Conservation (phyloP, 2,888 invertebrate genomes). For the Dorcus parallelipipedus region DNA sequence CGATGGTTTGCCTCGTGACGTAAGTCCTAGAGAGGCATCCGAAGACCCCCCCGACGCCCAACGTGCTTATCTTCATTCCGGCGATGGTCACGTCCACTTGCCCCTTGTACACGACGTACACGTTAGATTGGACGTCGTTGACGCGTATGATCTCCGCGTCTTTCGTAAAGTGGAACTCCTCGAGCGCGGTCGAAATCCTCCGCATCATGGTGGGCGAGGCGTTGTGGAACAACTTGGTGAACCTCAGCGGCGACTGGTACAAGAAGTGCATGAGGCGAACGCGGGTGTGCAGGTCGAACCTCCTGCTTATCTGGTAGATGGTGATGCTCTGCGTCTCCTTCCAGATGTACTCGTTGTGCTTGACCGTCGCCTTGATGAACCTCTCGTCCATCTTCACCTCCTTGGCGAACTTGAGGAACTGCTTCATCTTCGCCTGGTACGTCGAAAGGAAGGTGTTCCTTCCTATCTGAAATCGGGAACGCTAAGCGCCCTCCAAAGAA, state of each 20-base stretch:
- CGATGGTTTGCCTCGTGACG: constrained; percentile 15
- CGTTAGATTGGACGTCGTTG: constrained; percentile 29
- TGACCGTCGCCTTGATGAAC: constrained; percentile 22
- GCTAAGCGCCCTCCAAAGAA: neutral
- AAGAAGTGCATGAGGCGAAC: constrained; percentile 8
- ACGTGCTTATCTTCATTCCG: constrained; percentile 3
- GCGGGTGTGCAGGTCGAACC: constrained; percentile 8
- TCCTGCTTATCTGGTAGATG: constrained; percentile 7
- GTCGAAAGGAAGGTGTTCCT: constrained; percentile 24
- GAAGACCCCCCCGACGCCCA: constrained; percentile 13
- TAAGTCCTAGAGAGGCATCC: constrained; percentile 8
- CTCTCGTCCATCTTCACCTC: constrained; percentile 22
- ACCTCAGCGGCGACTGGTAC: constrained; percentile 7
- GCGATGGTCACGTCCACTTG: constrained; percentile 7
- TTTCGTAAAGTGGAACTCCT: constrained; percentile 23
- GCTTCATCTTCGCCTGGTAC: constrained; percentile 23
- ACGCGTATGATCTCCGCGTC: constrained; percentile 29
- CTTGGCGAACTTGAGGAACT: constrained; percentile 26
- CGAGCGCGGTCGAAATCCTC: constrained; percentile 2
- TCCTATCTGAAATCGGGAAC: constrained; percentile 21
- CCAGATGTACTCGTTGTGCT: constrained; percentile 28
- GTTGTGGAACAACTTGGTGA: constrained; percentile 8
- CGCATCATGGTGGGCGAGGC: constrained; percentile 6
- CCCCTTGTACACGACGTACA: constrained; percentile 28
- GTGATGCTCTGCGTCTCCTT: constrained; percentile 23